phyloP scores from a whole-genome alignment of 1,140 invertebrate species.

The Magallana angulata region DNA sequence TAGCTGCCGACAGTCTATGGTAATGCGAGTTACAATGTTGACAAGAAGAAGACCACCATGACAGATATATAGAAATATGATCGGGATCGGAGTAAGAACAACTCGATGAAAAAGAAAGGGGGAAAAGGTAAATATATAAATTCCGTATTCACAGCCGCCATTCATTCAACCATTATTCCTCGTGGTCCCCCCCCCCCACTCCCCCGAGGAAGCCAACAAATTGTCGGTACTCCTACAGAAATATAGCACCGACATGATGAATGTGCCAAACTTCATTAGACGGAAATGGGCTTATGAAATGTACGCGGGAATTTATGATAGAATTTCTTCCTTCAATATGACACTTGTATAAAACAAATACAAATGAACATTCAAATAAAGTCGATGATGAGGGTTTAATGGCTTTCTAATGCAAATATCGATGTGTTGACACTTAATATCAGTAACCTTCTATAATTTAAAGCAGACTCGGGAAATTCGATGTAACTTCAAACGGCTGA shows the following conservation, averaged over 20 bases:
- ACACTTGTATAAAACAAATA: too few relatives aligned
- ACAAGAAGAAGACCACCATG: slow-evolving; percentile 26
- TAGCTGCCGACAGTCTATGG: slow-evolving; percentile 12
- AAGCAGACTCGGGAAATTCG: too few relatives aligned
- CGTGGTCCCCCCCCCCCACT: not conserved
- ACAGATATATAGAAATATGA: not conserved
- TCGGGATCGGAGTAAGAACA: not conserved
- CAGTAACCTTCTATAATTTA: too few relatives aligned
- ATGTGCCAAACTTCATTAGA: not conserved
- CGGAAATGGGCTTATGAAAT: not conserved
- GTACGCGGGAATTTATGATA: not conserved
- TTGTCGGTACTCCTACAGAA: slow-evolving; percentile 7
- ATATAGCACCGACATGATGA: not conserved
- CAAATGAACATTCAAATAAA: too few relatives aligned
- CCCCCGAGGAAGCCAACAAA: not conserved
- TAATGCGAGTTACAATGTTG: slow-evolving; percentile 19
- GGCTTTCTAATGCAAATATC: too few relatives aligned
- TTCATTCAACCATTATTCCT: not conserved
- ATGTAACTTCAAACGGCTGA: too few relatives aligned
- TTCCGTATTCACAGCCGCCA: too few relatives aligned
- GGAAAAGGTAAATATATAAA: not conserved
- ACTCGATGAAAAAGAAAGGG: not conserved
- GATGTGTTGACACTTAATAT: too few relatives aligned
- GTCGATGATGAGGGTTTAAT: too few relatives aligned
- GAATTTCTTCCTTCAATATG: too few relatives aligned